Conservation (phyloP, 2,888 invertebrate species). For the Tanytarsus gracilentus region DNA sequence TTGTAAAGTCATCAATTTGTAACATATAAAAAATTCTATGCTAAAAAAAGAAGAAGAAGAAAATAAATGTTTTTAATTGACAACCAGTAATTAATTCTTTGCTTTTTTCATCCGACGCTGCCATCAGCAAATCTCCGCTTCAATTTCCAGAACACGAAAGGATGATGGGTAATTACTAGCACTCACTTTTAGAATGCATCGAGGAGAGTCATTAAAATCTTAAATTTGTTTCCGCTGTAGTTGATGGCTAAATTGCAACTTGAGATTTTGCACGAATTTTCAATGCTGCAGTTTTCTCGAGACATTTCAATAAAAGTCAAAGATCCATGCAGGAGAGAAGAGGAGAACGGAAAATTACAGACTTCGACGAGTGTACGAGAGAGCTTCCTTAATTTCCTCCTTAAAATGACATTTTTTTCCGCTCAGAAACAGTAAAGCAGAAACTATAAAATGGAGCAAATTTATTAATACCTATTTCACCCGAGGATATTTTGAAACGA, state of each 20-base stretch:
- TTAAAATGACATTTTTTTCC: neutral
- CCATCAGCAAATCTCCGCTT: too few species aligned
- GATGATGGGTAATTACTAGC: neutral
- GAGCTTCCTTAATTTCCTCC: neutral
- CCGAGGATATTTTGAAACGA: neutral
- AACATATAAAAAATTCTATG: constrained; percentile 2
- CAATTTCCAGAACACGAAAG: neutral
- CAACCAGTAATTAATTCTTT: neutral
- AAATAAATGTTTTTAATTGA: constrained; percentile 26
- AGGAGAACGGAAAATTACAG: neutral
- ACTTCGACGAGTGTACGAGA: neutral
- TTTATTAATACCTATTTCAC: constrained; percentile 14
- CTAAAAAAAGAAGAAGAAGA: neutral
- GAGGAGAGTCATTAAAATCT: neutral
- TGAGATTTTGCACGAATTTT: neutral
- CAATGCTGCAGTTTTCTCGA: neutral
- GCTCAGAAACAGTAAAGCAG: neutral
- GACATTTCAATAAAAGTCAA: neutral
- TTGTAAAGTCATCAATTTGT: constrained; percentile 16
- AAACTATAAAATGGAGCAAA: neutral
- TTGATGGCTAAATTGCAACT: neutral
- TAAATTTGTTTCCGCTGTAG: neutral
- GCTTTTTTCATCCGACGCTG: neutral
- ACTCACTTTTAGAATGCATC: neutral
- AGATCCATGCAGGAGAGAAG: neutral